phyloP scores from a whole-genome alignment of 2,113 vertebrate genomes.

The Oreochromis niloticus region DNA sequence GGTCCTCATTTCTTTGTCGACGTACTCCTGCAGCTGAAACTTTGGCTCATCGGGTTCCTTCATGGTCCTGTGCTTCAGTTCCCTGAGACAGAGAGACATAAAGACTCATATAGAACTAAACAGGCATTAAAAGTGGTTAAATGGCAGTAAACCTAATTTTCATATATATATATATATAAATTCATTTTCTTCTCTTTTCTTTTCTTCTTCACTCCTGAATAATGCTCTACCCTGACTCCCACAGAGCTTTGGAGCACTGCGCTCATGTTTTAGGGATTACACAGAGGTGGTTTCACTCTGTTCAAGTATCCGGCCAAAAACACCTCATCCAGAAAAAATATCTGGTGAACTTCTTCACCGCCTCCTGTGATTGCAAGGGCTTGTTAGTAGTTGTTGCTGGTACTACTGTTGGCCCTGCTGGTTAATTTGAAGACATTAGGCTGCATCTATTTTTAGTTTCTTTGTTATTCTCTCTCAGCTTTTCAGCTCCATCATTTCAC shows the following conservation, averaged over 20 bases:
- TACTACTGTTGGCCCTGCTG: neutral
- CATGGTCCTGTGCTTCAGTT: conserved; percentile 86
- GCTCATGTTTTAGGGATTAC: neutral
- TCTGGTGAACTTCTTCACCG: neutral
- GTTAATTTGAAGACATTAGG: neutral
- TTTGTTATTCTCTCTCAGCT: neutral
- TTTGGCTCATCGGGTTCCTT: conserved; percentile 81
- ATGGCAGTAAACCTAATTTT: neutral
- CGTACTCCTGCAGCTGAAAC: conserved; percentile 90
- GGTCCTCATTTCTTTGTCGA: conserved; percentile 83
- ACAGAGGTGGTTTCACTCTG: neutral
- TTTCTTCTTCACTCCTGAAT: neutral
- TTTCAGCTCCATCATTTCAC: neutral
- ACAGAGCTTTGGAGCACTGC: neutral
- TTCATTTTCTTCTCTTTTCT: neutral
- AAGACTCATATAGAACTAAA: neutral
- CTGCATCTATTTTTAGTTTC: neutral
- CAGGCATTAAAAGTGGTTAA: neutral
- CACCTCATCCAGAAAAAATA: neutral
- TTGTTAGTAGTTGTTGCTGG: neutral
- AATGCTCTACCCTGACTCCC: neutral
- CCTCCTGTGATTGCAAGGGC: neutral
- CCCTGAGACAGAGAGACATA: conserved; percentile 61
- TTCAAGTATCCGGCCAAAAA: neutral
- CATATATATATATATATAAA: neutral